These are phyloP conservation scores for Stenodema calcarata DNA, from an alignment of 2,888 invertebrate genomes.

Conservation along the genomic window DNA sequence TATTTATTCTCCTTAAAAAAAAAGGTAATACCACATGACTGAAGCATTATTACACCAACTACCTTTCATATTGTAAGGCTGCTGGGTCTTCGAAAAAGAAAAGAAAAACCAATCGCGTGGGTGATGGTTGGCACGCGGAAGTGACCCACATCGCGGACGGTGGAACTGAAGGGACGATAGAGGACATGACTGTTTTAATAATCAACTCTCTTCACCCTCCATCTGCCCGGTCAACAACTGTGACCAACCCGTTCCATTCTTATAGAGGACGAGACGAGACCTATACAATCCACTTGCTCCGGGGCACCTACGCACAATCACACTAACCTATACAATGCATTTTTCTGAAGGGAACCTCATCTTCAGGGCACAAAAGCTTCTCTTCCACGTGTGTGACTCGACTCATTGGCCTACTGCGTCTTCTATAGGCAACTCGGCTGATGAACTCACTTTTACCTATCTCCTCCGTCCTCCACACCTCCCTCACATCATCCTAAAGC, in stretches of 20 bases:
- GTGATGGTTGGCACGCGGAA: slow-evolving; percentile 11
- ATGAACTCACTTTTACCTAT: neutral
- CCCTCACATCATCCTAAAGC: too few relatives aligned
- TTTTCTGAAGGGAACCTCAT: slow-evolving; percentile 23
- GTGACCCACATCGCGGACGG: slow-evolving; percentile 1
- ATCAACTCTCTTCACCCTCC: neutral
- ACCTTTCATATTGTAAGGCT: too few relatives aligned
- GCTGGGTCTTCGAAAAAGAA: too few relatives aligned
- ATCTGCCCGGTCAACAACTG: neutral
- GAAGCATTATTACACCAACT: too few relatives aligned
- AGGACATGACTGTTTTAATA: slow-evolving; percentile 21
- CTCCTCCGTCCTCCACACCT: neutral
- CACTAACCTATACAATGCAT: slow-evolving; percentile 31
- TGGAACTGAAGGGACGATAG: neutral
- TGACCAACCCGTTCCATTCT: slow-evolving; percentile 9
- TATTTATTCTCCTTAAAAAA: too few relatives aligned
- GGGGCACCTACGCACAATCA: slow-evolving; percentile 8
- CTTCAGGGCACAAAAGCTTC: slow-evolving; percentile 15
- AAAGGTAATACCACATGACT: too few relatives aligned
- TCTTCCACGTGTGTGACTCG: neutral
- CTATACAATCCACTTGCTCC: slow-evolving; percentile 7
- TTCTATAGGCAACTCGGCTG: neutral
- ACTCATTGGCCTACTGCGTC: slow-evolving; percentile 13
- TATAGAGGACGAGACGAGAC: neutral
- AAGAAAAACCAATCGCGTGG: neutral